Evolutionary conservation across 1,140 invertebrate species (phyloP), one percentile per base, ranked within the genome.

Genomic region (Lysiphlebus fabarum): DNA sequence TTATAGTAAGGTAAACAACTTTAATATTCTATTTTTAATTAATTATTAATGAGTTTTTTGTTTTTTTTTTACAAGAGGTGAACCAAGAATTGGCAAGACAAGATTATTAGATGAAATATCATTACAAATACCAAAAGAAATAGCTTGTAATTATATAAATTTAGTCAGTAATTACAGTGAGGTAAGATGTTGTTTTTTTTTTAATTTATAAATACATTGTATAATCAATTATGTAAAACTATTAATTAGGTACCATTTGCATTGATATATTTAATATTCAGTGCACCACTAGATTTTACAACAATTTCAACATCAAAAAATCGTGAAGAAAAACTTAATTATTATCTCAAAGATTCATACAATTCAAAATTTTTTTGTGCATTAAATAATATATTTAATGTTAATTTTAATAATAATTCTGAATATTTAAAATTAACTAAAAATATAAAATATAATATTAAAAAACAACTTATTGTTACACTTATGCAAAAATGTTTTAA

Each of bases 101-200:
- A 77, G 84, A 62, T 67, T 86, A 10, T 65, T 86, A 5, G 76
- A 84, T 42, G 86, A 86, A 77, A 73, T 84, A 33, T 68, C 78
- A 6, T 71, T 73, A 53, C 58, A 78, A 5, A 77, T 79, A 10
- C 81, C 82, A 4, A 62, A 61, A 44, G 64, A 65, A 37, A 65
- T 82, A 6, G 71, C 71, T 4, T 70, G 71, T 5, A 76, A 79
- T 58, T 80, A 72, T 48, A 75, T 82, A 42, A 64, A 67, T 7
- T 55, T 81, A n/a, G 63, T 64, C 1, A 26, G 17, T 4, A 26
- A 26, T 4, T 53, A 67, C 11, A 66, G 56, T 10, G 74, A 78
- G 12, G 11, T 53, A n/a, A n/a, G n/a, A n/a, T n/a, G n/a, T n/a
- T 47, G 45, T 37, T 36, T 26, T 6, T 11, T 6, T 34, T 7